Percentiles rank a stretch among this genome's conserved stretches.
Evolutionary conservation across 2,888 invertebrate species (phyloP).

Genomic region (Parapristionchus giblindavisi): DNA sequence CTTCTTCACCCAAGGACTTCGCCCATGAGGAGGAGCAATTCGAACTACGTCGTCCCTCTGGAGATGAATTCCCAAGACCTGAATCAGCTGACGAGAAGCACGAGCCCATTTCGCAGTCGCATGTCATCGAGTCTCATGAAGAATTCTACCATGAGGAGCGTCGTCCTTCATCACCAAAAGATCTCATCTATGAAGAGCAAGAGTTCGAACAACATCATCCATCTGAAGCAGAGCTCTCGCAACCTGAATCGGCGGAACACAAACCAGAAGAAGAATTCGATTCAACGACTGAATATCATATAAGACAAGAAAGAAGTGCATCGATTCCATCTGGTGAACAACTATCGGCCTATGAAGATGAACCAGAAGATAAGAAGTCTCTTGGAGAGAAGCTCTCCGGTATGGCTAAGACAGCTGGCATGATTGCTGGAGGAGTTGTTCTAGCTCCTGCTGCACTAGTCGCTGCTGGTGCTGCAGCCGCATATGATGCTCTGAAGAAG

Average conservation of each 20-base stretch:
- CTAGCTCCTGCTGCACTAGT: constrained; percentile 40
- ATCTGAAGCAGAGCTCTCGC: constrained; percentile 3
- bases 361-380: constrained; percentile 17
- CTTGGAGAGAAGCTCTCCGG: constrained; percentile 20
- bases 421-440: constrained; percentile 44
- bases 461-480: constrained; percentile 37
- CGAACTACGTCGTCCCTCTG: constrained; percentile 23
- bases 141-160: not conserved
- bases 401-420: constrained; percentile 42
- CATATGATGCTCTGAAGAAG: constrained; percentile 32
- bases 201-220: not conserved
- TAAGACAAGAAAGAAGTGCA: constrained; percentile 1
- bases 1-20: constrained; percentile 28
- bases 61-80: too few species aligned
- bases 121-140: constrained; percentile 38
- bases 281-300: not conserved
- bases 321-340: constrained; percentile 12
- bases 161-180: not conserved
- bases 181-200: not conserved
- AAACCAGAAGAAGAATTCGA: not conserved
- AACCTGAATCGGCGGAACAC: too few species aligned
- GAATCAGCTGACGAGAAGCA: not conserved
- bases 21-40: constrained; percentile 5
- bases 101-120: not conserved
- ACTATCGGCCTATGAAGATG: constrained; percentile 14